Conservation (phyloP, 2,113 vertebrate species). For the Phoxinus phoxinus region DNA sequence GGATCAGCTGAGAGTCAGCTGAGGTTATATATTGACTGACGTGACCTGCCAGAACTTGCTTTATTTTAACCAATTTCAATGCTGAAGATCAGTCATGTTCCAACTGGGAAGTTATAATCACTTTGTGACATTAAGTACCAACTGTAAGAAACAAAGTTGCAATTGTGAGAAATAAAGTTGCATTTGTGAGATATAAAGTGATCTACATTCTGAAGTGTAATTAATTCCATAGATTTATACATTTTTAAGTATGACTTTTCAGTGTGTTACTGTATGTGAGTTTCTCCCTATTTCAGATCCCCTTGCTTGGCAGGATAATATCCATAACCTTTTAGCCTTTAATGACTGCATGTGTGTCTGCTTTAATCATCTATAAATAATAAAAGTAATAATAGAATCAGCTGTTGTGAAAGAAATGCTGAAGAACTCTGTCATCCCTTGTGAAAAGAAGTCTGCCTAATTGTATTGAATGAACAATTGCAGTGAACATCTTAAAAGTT, state of each 20-base stretch:
- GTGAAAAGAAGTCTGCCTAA: background rate
- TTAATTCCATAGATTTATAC: background rate
- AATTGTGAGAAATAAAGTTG: background rate
- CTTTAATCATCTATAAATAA: background rate
- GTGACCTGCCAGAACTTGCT: no score
- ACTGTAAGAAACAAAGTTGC: background rate
- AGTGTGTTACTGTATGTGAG: background rate
- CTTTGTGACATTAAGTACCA: background rate
- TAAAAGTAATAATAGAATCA: conserved; percentile 26
- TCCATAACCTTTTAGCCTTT: background rate
- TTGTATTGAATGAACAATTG: background rate
- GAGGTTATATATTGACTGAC: no score
- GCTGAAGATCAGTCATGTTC: background rate
- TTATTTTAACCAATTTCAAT: background rate
- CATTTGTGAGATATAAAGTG: background rate
- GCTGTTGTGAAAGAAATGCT: conserved; percentile 12
- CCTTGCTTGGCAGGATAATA: background rate
- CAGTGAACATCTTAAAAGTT: background rate
- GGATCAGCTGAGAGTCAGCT: background rate
- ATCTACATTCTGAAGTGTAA: background rate
- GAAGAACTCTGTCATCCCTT: background rate
- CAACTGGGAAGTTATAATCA: background rate
- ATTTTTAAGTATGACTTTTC: background rate
- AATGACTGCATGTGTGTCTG: background rate
- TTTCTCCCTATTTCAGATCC: background rate